Conservation (phyloP, 1,140 invertebrate species). For the Euura lappo region DNA sequence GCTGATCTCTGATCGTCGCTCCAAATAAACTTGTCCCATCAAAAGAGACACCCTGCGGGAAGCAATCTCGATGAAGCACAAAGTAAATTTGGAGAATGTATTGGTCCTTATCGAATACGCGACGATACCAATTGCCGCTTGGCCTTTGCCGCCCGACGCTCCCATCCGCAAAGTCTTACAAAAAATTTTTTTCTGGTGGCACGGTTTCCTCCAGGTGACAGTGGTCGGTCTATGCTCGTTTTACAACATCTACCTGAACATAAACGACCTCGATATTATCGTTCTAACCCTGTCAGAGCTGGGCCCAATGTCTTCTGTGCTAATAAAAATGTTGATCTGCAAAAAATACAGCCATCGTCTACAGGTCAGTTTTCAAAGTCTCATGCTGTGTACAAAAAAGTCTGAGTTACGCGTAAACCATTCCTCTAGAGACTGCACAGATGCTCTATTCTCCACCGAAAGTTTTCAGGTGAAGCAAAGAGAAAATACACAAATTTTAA, state of each 20-base stretch:
- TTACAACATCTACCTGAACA: conserved; percentile 2
- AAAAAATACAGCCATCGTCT: neutral
- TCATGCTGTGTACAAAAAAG: too few relatives aligned
- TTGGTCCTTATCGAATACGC: too few relatives aligned
- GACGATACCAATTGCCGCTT: neutral
- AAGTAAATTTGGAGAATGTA: too few relatives aligned
- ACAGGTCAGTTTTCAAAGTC: too few relatives aligned
- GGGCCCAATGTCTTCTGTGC: neutral
- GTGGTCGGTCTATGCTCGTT: neutral
- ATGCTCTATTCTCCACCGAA: too few relatives aligned
- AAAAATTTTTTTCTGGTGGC: neutral
- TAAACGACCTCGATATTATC: neutral
- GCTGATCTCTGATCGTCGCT: too few relatives aligned
- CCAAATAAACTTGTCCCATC: too few relatives aligned
- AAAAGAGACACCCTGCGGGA: too few relatives aligned
- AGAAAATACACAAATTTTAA: too few relatives aligned
- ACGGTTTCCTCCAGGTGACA: neutral
- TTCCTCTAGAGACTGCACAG: too few relatives aligned
- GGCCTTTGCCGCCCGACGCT: neutral
- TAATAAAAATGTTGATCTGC: neutral
- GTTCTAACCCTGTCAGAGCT: neutral
- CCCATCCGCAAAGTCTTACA: neutral
- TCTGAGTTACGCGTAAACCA: too few relatives aligned
- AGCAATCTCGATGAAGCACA: neutral
- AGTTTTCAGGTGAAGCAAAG: too few relatives aligned